Evolutionary conservation across 2,113 vertebrate species (phyloP).

Genomic region (Otis tarda): DNA sequence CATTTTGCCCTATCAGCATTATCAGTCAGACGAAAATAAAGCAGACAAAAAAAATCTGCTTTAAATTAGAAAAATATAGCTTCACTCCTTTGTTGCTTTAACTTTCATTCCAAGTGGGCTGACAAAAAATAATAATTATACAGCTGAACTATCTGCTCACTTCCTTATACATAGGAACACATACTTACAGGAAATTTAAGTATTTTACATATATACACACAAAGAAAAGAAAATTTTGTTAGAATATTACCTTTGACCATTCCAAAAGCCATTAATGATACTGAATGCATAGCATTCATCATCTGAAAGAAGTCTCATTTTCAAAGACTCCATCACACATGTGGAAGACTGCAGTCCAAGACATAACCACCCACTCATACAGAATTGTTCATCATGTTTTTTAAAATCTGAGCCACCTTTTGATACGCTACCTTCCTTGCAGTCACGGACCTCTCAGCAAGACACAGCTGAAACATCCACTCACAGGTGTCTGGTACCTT

Average conservation of each 20-base stretch:
- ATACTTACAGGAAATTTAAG: neutral
- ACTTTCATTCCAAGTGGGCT: neutral
- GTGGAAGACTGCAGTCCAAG: neutral
- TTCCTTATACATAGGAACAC: neutral
- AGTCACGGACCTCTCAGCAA: neutral
- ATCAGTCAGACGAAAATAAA: neutral
- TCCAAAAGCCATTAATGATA: neutral
- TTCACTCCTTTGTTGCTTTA: neutral
- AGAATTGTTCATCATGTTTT: neutral
- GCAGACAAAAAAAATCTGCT: neutral
- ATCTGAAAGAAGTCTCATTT: neutral
- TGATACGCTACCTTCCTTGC: neutral
- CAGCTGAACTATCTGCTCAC: neutral
- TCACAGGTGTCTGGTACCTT: neutral
- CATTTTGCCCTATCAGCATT: neutral
- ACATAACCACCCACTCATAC: neutral
- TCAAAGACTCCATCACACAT: neutral
- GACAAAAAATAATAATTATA: neutral
- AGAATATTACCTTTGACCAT: neutral
- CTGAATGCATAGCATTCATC: neutral
- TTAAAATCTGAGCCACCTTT: neutral
- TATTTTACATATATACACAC: neutral
- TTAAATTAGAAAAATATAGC: neutral
- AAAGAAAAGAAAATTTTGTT: neutral
- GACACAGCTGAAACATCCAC: neutral